Percentiles rank a stretch among this genome's conserved stretches.
Evolutionary conservation across 2,797 vertebrate genomes (phyloP).

Genomic region (Triplophysa bombifrons): DNA sequence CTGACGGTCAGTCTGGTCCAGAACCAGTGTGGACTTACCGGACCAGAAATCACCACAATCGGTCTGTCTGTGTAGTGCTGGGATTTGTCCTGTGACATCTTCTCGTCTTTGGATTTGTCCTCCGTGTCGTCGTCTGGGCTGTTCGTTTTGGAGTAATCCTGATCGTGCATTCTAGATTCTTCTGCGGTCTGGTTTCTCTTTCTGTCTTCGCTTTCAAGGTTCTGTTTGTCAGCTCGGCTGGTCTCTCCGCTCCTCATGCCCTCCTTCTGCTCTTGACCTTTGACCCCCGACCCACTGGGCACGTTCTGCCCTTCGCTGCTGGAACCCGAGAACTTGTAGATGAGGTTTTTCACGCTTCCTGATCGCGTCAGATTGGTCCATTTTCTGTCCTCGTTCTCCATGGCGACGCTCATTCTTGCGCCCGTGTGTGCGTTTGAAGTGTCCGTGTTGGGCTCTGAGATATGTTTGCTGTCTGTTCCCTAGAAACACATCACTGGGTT

Average conservation of each 20-base stretch:
- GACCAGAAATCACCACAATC: conserved; percentile 61
- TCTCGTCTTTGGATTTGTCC: background rate
- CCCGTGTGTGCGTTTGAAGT: conserved; percentile 27
- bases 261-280: background rate
- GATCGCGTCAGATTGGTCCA: conserved; percentile 58
- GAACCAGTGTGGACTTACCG: conserved; percentile 50
- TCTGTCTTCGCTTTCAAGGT: background rate
- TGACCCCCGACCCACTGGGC: background rate
- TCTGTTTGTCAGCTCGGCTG: background rate
- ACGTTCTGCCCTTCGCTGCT: background rate
- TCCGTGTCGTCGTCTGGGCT: background rate
- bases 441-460: conserved; percentile 20
- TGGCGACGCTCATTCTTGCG: background rate
- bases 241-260: background rate
- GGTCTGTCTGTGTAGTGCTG: background rate
- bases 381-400: conserved; percentile 40
- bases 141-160: conserved; percentile 57
- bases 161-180: conserved; percentile 69
- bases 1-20: background rate
- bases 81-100: background rate
- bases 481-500: conserved; percentile 56
- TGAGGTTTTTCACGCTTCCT: conserved; percentile 72
- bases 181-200: background rate
- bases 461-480: conserved; percentile 49
- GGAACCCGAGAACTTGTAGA: conserved; percentile 67